These are phyloP conservation scores for Muscicapa striata DNA, from an alignment of 2,797 vertebrate genomes.

Conservation along the genomic window DNA sequence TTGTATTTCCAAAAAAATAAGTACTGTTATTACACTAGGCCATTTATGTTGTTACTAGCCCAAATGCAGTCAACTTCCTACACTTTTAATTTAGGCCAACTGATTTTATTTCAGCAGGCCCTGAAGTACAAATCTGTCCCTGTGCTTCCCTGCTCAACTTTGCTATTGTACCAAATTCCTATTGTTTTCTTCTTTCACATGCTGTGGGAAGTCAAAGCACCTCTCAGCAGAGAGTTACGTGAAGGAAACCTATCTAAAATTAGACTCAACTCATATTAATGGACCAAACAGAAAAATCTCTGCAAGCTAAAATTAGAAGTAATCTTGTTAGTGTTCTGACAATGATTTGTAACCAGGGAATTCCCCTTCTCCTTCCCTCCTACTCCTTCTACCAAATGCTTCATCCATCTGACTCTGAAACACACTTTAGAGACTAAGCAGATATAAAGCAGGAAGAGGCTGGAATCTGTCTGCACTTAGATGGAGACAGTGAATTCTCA, in stretches of 20 bases:
- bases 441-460: conserved; percentile 2
- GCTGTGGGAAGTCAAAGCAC: not conserved
- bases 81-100: not conserved
- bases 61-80: not conserved
- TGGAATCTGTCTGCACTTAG: not conserved
- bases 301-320: conserved; percentile 47
- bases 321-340: conserved; percentile 40
- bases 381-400: conserved; percentile 6
- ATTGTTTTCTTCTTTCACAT: not conserved
- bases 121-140: not conserved
- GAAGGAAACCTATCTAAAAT: conserved; percentile 42
- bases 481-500: not conserved
- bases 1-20: not conserved
- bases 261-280: conserved; percentile 44
- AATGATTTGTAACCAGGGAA: conserved; percentile 28
- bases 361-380: conserved; percentile 34
- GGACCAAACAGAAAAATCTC: conserved; percentile 49
- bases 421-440: not conserved
- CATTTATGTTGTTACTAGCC: not conserved
- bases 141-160: not conserved
- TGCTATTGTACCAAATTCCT: not conserved
- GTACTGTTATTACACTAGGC: not conserved
- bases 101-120: not conserved
- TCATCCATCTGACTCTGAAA: not conserved
- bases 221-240: not conserved